Base-by-base conservation (phyloP, 2,888 invertebrate species). In the Pheosia tremula region DNA sequence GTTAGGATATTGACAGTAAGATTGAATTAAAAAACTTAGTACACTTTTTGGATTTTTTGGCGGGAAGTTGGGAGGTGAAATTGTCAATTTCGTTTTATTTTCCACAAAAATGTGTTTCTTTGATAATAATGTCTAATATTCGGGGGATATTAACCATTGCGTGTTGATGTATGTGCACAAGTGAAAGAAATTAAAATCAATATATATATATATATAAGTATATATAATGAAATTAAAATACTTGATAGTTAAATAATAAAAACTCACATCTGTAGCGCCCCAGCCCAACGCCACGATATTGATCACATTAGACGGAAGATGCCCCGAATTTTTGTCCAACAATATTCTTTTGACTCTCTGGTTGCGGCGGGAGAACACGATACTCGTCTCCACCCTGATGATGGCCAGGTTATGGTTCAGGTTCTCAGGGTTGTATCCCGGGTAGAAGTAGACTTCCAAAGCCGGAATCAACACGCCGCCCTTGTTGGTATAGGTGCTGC, bases 321-420 rank as follows among this genome's bases (percentile, higher is more conserved):
- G 3, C 4, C 54, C 54, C 54, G 41, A 41, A 7, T 56, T n/a
- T 7, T n/a, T n/a, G 24, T 56, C 56, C 56, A 56, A 8, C 6
- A 13, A 3, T n/a, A 56, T 56, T 13, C 39, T 39, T 11, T 24
- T 39, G 3, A 56, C 56, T 2, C 41, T 39, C 4, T 13, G 5
- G 11, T 9, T 56, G 4, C 8, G 37, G 3, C 3, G 0, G 4
- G 6, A 8, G 8, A 41, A 41, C 0, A 3, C 7, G 10, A 56
- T n/a, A 8, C 13, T 41, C 41, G 41, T 39, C 3, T 10, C 7
- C 3, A 56, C 9, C 41, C 41, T 56, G 56, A 56, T 41, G 39
- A 56, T 56, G 41, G 24, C 56, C n/a, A 56, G n/a, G 41, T 56
- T 56, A n/a, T 56, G 7, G 41, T n/a, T n/a, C 4, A 56, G 56